Evolutionary conservation across 2,113 vertebrate species (phyloP).

Genomic region (Carlito syrichta): DNA sequence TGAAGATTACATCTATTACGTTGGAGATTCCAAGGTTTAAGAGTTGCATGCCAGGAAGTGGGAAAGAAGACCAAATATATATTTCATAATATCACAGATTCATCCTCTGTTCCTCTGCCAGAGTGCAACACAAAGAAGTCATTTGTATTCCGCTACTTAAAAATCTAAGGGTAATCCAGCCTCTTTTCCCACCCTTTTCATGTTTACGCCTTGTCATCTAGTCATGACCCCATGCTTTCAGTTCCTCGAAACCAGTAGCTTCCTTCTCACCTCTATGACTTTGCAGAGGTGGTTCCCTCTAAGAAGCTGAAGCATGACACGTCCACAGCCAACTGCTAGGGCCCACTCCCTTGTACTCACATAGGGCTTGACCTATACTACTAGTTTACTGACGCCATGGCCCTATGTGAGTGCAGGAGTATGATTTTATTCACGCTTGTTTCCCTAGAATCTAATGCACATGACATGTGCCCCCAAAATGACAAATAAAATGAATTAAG

Average conservation of each 20-base stretch:
- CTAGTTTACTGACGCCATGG: not conserved
- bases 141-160: not conserved
- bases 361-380: not conserved
- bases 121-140: not conserved
- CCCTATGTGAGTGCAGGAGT: not conserved
- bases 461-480: not conserved
- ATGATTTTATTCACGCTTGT: not conserved
- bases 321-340: no score
- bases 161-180: not conserved
- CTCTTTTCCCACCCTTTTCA: not conserved
- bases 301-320: not conserved
- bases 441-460: not conserved
- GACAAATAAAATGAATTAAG: not conserved
- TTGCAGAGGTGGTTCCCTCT: not conserved
- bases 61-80: not conserved
- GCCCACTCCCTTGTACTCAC: no score
- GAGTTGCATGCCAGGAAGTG: not conserved
- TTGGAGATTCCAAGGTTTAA: not conserved
- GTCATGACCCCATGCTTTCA: not conserved
- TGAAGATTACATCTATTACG: not conserved
- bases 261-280: not conserved
- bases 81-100: not conserved
- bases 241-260: not conserved
- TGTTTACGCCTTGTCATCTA: not conserved
- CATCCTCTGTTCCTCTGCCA: not conserved